Evolutionary conservation across 2,113 vertebrate genomes (phyloP), one percentile per base, ranked within the genome.

Genomic region (Syngnathoides biaculeatus): DNA sequence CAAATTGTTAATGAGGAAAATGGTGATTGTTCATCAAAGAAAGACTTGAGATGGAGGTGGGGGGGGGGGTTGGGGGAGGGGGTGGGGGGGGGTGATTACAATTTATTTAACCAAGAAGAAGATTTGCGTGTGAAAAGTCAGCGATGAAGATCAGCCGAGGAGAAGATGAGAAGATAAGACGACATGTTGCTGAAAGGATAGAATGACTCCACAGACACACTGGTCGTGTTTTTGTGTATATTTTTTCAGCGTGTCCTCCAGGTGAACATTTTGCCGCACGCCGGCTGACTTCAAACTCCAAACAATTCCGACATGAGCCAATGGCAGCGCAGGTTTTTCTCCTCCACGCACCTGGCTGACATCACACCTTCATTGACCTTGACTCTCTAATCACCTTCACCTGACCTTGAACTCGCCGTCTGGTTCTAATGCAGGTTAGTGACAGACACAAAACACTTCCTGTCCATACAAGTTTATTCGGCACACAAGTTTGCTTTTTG

Each of bases 111-210:
- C 14, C 11, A 6, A 67, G 69, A 60, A 50, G 27, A 38, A 50
- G 72, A 86, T 85, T 69, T 79, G 75, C 43, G 77, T 85, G 80
- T 84, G 77, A 80, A 77, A 64, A 69, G 65, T 59, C 74, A 1
- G 71, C 0, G 77, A 86, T 83, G 86, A 12, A 75, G 79, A 84
- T 86, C 82, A 79, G 74, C 48, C 39, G 68, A 45, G 63, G 62
- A 53, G 62, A 35, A 35, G 30, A 35, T 35, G 63, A 67, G 64
- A 22, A 57, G 30, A 42, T 83, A 2, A 71, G 61, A 22, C n/a
- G n/a, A 2, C 79, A 76, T 82, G 50, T 55, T 63, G 48, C 50
- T 9, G 39, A 57, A 80, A 83, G 68, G 72, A 82, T 77, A 77
- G 78, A 71, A 68, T 62, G 15, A 62, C 60, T 10, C n/a, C 53